Base-by-base conservation (phyloP, 2,113 vertebrate genomes). In the Paratilapia polleni region DNA sequence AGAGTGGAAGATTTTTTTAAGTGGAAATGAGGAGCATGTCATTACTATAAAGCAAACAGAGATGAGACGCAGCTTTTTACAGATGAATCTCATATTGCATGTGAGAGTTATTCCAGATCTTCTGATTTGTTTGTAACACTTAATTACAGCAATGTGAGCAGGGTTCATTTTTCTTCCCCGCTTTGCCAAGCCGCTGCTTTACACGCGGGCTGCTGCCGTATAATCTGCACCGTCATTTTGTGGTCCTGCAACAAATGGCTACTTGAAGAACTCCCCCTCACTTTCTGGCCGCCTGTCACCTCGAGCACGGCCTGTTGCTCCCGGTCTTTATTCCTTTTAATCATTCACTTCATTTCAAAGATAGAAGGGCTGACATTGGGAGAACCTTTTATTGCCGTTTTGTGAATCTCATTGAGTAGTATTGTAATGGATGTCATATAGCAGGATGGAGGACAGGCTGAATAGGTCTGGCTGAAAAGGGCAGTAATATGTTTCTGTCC, bases 371-470 rank as follows among this genome's bases (percentile, higher is more conserved):
- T 85, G 87, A 88, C 80, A 87, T 62, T 76, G 62, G 81, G 47
- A 83, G 81, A 81, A 81, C 79, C 88, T 90, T 86, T 66, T 62
- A 73, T 66, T 61, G 81, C 52, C 68, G 15, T 81, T 68, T 57
- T 70, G 63, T 52, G 84, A 83, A 70, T 89, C 78, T 58, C 87
- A 87, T 74, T 87, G 81, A 83, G 79, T 77, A 52, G 77, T 26
- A 81, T 88, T 94, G 88, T 91, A 91, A 93, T 89, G 58, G 88
- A 92, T 92, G 84, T 83, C 83, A 89, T 56, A 17, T n/a, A 80
- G 79, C 83, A 88, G 85, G 57, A 82, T 66, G 34, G 80, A 87
- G 82, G 86, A 90, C 80, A 60, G 82, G 59, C 59, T 79, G 62
- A 86, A 87, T 73, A 76, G 84, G 75, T 87, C 24, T 5, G 24